Conservation (phyloP, 2,113 vertebrate species). For the Conger conger region DNA sequence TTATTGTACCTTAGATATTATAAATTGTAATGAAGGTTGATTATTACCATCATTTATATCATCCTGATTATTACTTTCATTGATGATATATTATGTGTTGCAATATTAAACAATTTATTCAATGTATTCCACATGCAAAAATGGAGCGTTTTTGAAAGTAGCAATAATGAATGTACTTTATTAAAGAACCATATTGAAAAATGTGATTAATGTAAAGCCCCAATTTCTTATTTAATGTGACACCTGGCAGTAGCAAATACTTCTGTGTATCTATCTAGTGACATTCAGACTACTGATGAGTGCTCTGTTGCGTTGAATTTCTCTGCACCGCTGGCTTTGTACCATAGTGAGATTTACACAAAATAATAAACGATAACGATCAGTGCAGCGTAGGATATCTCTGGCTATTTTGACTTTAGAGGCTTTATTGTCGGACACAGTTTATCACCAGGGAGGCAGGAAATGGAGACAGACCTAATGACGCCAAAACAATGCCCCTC, state of each 20-base stretch:
- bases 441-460: not conserved
- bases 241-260: not conserved
- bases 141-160: not conserved
- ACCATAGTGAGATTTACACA: not conserved
- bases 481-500: constrained; percentile 34
- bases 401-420: constrained; percentile 1
- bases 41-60: not conserved
- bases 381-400: not conserved
- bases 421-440: not conserved
- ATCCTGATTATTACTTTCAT: not conserved
- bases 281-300: not conserved
- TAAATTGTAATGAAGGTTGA: not conserved
- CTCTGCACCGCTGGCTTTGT: not conserved
- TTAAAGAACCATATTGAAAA: not conserved
- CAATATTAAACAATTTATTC: not conserved
- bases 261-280: not conserved
- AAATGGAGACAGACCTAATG: not conserved
- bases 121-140: not conserved
- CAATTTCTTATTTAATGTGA: not conserved
- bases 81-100: not conserved
- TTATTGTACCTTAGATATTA: not conserved
- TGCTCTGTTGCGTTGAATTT: not conserved
- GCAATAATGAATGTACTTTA: not conserved
- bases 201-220: not conserved
- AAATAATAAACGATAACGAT: not conserved